Percentiles rank a stretch among this genome's conserved stretches.
These are phyloP conservation scores for Cyrtonyx montezumae DNA, from an alignment of 2,113 vertebrate species.

Conservation along the genomic window DNA sequence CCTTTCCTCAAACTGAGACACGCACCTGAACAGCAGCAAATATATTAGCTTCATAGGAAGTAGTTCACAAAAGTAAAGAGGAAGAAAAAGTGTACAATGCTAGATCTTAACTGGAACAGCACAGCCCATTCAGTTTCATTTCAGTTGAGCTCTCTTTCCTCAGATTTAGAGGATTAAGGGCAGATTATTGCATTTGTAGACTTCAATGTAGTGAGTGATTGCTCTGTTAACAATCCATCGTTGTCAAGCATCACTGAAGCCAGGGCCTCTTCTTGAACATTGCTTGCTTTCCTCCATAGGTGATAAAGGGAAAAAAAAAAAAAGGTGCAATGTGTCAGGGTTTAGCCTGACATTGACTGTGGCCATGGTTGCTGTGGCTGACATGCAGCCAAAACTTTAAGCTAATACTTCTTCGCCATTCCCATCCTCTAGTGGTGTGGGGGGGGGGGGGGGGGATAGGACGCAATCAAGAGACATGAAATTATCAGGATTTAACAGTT, in stretches of 20 bases:
- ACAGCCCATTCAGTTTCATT: not conserved
- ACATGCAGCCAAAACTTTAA: not conserved
- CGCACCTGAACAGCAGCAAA: not conserved
- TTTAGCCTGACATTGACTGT: not conserved
- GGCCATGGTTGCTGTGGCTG: accelerated
- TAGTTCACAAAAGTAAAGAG: not conserved
- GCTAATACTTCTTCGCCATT: not conserved
- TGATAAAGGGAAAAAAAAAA: not conserved
- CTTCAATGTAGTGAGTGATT: not conserved
- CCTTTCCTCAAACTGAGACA: not conserved
- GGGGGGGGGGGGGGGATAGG: no score
- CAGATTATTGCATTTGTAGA: not conserved
- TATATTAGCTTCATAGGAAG: not conserved
- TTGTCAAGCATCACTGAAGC: not conserved
- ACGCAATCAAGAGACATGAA: not conserved
- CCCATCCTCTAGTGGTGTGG: not conserved
- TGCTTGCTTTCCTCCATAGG: not conserved
- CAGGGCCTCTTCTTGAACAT: not conserved
- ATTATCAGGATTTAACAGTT: not conserved
- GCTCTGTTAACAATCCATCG: not conserved
- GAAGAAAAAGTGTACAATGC: not conserved
- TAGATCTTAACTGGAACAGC: not conserved
- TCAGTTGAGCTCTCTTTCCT: not conserved
- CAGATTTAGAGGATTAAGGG: not conserved
- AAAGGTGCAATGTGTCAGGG: not conserved